Evolutionary conservation across 2,888 invertebrate genomes (phyloP).

Genomic region (Omphaloscelis lunosa): DNA sequence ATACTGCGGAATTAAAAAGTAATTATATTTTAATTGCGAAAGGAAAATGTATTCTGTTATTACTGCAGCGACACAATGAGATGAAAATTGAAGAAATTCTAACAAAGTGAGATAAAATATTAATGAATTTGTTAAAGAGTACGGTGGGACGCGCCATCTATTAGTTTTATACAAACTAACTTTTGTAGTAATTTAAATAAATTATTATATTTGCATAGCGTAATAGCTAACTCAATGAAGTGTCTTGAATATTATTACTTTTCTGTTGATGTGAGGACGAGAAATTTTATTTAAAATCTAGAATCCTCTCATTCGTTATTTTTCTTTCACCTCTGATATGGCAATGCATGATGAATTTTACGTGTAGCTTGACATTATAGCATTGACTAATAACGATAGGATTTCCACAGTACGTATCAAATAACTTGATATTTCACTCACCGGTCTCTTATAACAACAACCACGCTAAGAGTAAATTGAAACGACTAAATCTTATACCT

Average conservation of each 20-base stretch:
- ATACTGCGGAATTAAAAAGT: conserved; percentile 61
- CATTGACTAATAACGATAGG: too few species aligned
- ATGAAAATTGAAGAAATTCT: conserved; percentile 47
- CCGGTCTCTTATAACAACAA: background rate
- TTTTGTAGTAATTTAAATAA: conserved; percentile 19
- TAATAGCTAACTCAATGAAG: conserved; percentile 11
- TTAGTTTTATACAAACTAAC: conserved; percentile 23
- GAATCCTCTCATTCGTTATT: background rate
- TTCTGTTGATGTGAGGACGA: background rate
- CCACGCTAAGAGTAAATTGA: background rate
- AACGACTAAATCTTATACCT: background rate
- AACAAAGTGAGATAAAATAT: conserved; percentile 39
- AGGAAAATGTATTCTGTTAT: conserved; percentile 53
- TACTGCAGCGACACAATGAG: conserved; percentile 46
- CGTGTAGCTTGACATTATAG: background rate
- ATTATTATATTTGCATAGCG: conserved; percentile 24
- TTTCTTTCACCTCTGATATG: background rate
- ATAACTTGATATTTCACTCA: background rate
- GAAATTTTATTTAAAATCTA: background rate
- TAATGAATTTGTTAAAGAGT: conserved; percentile 32
- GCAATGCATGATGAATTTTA: too few species aligned
- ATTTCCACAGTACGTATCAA: background rate
- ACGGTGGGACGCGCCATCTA: conserved; percentile 1
- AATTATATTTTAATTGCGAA: conserved; percentile 62
- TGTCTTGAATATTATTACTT: background rate